Evolutionary conservation across 1,140 invertebrate species (phyloP), one percentile per base, ranked within the genome.

Genomic region (Drosophila obscura): DNA sequence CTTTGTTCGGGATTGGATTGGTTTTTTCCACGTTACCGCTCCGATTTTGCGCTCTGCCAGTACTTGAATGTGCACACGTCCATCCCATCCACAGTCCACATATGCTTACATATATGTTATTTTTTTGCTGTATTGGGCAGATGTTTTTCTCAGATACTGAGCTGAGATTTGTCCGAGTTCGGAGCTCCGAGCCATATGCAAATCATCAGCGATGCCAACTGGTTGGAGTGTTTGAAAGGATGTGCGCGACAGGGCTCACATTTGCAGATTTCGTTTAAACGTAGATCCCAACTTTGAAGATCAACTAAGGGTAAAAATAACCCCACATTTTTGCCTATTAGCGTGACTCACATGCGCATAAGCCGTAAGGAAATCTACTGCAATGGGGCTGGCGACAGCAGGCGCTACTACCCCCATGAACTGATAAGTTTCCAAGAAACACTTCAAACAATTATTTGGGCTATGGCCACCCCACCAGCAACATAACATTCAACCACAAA

Each of bases 1-100:
- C 83, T 88, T 87, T 87, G 82, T 87, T 87, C 50, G 55, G 73
- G 61, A 79, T 87, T 81, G 72, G 60, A 78, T 87, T 82, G 82
- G 66, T 73, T 82, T 85, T 88, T 87, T 85, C 83, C 52, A 59
- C 46, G 56, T 52, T 48, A 57, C 61, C 80, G 61, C 49, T 57
- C 41, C 31, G 9, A 22, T 39, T 44, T 55, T 53, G n/a, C n/a
- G 50, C 26, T 28, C 28, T 24, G n/a, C 24, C 9, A 39, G 35
- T 58, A 65, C 35, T 58, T 22, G 26, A 46, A 16, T 39, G 35
- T 39, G 35, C 35, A 39, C 35, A 39, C 35, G 35, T 13, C 35
- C 35, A 39, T 13, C 35, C 35, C 35, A 64, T 68, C 66, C 43
- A 45, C 50, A 67, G 50, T 56, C 49, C 52, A 26, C 45, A 64